Conservation (phyloP, 1,140 invertebrate species). For the Danaus melanippus region DNA sequence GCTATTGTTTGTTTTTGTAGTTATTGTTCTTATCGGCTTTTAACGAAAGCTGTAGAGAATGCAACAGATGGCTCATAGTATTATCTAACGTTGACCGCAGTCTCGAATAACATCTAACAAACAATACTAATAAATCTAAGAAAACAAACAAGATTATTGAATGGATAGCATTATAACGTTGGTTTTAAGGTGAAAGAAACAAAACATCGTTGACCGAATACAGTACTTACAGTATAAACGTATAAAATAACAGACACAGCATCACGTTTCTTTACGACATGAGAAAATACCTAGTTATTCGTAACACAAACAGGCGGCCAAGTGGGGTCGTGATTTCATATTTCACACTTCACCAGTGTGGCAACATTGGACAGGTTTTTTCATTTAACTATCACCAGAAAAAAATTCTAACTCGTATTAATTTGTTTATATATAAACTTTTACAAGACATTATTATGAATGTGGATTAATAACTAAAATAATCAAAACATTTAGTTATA, state of each 20-base stretch:
- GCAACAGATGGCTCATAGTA: conserved; percentile 41
- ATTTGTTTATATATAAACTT: too few species aligned
- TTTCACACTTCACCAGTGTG: conserved; percentile 66
- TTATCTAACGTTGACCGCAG: conserved; percentile 16
- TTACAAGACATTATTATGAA: too few species aligned
- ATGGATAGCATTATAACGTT: too few species aligned
- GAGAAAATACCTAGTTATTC: conserved; percentile 59
- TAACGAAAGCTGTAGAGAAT: conserved; percentile 13
- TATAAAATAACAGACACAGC: too few species aligned
- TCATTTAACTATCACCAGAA: conserved; percentile 36
- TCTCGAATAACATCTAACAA: too few species aligned
- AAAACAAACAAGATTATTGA: too few species aligned
- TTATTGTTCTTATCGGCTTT: conserved; percentile 15
- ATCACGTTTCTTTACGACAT: conserved; percentile 31
- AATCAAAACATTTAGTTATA: too few species aligned
- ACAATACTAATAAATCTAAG: too few species aligned
- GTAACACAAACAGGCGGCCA: conserved; percentile 60
- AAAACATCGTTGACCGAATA: too few species aligned
- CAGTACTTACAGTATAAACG: too few species aligned
- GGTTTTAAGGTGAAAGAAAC: too few species aligned
- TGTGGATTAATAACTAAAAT: too few species aligned
- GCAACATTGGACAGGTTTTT: conserved; percentile 62
- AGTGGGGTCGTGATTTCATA: conserved; percentile 70
- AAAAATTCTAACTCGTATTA: conserved; percentile 4
- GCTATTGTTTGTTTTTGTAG: conserved; percentile 45